Percentiles rank a stretch among this genome's conserved stretches.
These are phyloP conservation scores for Phylloscopus trochiloides DNA, from an alignment of 2,113 vertebrate species.

Conservation along the genomic window DNA sequence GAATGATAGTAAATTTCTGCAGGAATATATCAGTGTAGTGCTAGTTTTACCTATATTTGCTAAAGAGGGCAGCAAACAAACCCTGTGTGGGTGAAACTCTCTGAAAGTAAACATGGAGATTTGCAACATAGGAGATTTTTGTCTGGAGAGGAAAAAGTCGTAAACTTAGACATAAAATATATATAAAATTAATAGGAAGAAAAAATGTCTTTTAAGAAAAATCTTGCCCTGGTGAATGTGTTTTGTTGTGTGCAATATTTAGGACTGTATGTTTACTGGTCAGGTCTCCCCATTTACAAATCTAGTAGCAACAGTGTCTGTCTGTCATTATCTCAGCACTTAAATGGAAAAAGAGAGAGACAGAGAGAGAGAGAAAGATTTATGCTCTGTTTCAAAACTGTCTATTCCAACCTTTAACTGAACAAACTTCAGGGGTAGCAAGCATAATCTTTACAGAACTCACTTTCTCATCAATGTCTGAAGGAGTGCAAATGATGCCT, in stretches of 20 bases:
- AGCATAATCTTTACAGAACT: neutral
- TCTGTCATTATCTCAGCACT: neutral
- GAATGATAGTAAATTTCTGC: neutral
- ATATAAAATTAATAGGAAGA: neutral
- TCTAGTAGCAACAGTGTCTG: too few species aligned
- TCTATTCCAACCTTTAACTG: neutral
- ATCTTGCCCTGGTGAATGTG: neutral
- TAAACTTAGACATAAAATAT: neutral
- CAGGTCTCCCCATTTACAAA: neutral
- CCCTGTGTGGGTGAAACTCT: neutral
- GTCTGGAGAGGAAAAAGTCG: neutral
- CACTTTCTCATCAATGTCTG: neutral
- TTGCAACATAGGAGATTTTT: neutral
- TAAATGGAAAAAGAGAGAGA: neutral
- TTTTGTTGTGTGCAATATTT: neutral
- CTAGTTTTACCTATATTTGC: neutral
- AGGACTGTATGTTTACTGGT: neutral
- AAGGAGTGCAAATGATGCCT: neutral
- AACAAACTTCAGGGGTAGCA: neutral
- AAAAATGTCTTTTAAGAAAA: neutral
- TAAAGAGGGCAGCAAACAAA: neutral
- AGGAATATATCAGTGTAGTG: neutral
- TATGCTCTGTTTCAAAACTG: neutral
- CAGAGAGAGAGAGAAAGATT: neutral
- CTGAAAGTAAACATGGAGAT: neutral